Evolutionary conservation across 2,888 invertebrate genomes (phyloP), one percentile per base, ranked within the genome.

Genomic region (Eristalis pertinax): DNA sequence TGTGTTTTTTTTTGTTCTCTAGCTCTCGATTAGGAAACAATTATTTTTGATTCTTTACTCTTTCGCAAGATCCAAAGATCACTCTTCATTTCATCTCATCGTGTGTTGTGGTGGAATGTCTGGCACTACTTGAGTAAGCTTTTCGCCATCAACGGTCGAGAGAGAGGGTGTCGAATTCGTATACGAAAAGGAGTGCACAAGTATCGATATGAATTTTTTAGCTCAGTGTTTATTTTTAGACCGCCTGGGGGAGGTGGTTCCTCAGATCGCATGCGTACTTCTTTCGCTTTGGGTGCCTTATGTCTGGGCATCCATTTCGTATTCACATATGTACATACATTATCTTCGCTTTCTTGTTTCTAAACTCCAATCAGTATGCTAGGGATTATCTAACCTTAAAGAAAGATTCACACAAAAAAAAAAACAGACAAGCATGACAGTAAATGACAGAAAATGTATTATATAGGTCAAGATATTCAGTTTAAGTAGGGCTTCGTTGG

Each of bases 21-120:
- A n/a, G 67, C 74, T 75, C 74, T 75, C 35, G 74, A 86, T 78
- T 78, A 50, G 84, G 79, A 84, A 84, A 83, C 50, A 50, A 77
- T 64, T 65, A 67, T 84, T 78, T 85, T 82, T 35, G 68, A 62
- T 77, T 50, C 50, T 70, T 62, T 41, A 65, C 67, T 79, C 63
- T 84, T 84, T 84, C 76, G 72, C 73, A 87, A 87, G 87, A 84
- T 84, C 84, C 79, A 78, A 87, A 87, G 87, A 84, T 84, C 84
- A 87, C 87, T 87, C 84, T 87, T 84, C 76, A 84, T 87, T 87
- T 84, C 83, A 79, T 78, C 67, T 83, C 64, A 72, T 64, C 50
- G 13, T 50, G 50, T 50, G 50, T 43, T 43, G 41, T 78, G 76
- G 73, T 64, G 60, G 74, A 22, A 76, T 76, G 80, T 22, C 70